Percentiles rank a stretch among this genome's conserved stretches.
These are phyloP conservation scores for Crenuchus spilurus DNA, from an alignment of 2,797 vertebrate species.

Conservation along the genomic window DNA sequence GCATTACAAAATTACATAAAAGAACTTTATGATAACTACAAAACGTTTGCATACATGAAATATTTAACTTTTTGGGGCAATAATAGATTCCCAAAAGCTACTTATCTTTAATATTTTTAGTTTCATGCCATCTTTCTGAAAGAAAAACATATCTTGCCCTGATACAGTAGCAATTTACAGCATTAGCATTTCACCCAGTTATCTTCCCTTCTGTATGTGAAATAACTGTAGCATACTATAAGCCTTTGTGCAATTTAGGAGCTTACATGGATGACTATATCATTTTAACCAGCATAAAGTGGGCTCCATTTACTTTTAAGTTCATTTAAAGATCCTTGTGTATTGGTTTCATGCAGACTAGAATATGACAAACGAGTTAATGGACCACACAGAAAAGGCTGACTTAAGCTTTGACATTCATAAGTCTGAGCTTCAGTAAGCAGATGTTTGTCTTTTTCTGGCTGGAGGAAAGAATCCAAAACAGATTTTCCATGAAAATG, in stretches of 20 bases:
- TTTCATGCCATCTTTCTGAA: background rate
- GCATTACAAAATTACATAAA: slow-evolving; percentile 5
- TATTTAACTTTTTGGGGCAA: background rate
- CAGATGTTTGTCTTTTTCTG: no score
- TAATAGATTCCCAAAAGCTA: background rate
- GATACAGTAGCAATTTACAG: background rate
- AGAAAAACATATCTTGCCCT: background rate
- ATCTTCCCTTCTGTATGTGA: background rate
- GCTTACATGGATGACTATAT: background rate
- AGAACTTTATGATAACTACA: background rate
- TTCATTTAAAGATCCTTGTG: background rate
- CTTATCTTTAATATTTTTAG: background rate
- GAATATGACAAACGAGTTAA: background rate
- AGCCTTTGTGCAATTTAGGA: background rate
- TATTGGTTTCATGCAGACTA: no score
- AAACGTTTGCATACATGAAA: background rate
- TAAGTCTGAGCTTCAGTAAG: background rate
- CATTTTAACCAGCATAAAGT: background rate
- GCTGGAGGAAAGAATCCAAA: no score
- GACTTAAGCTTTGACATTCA: background rate
- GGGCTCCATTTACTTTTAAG: background rate
- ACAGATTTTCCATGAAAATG: no score
- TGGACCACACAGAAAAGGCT: background rate
- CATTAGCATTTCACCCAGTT: no score
- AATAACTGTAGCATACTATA: background rate